phyloP scores from a whole-genome alignment of 1,140 invertebrate genomes.

The Caenorhabditis tropicalis region DNA sequence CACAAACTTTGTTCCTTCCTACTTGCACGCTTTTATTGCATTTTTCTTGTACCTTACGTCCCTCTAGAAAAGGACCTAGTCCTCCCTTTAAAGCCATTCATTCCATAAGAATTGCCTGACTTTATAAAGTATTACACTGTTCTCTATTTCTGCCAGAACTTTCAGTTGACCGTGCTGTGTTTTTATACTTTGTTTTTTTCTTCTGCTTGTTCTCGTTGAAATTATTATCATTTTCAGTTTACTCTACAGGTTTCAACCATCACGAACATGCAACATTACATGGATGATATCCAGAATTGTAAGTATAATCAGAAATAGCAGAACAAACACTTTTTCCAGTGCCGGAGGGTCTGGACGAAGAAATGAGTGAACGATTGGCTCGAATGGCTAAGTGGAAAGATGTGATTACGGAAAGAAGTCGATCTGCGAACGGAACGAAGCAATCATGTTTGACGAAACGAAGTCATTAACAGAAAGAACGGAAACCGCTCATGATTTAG shows the following conservation, averaged over 20 bases:
- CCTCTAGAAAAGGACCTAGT: too few species aligned
- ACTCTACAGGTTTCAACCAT: slow-evolving; percentile 13
- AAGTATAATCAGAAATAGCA: neutral
- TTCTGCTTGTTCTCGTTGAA: too few species aligned
- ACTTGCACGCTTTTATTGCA: too few species aligned
- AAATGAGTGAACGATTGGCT: neutral
- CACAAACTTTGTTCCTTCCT: too few species aligned
- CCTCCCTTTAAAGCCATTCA: too few species aligned
- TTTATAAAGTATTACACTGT: too few species aligned
- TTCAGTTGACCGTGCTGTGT: too few species aligned
- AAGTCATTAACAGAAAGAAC: neutral
- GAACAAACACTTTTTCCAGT: neutral
- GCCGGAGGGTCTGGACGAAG: neutral
- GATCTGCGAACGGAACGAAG: neutral
- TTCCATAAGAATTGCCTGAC: too few species aligned
- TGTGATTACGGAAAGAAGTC: neutral
- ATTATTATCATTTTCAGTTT: neutral
- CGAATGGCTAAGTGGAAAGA: neutral
- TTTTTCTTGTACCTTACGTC: too few species aligned
- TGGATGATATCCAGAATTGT: slow-evolving; percentile 31
- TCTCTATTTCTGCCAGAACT: neutral
- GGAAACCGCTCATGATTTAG: neutral
- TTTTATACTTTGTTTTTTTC: too few species aligned
- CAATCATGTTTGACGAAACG: neutral
- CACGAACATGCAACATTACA: slow-evolving; percentile 37